phyloP scores from a whole-genome alignment of 2,888 invertebrate genomes.

The Colostygia pectinataria region DNA sequence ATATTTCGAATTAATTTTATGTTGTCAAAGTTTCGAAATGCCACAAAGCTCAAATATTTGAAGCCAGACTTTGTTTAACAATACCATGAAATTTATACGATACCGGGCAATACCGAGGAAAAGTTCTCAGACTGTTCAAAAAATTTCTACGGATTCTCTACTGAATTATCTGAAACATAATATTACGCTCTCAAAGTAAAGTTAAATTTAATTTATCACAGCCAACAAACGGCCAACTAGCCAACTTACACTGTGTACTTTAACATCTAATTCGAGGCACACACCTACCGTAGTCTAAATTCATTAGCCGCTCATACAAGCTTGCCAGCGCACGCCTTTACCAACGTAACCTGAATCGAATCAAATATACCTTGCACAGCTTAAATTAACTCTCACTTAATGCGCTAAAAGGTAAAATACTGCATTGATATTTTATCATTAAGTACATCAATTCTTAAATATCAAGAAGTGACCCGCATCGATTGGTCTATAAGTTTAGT shows the following conservation, averaged over 20 bases:
- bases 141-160: not conserved
- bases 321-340: constrained; percentile 4
- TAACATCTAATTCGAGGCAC: constrained; percentile 12
- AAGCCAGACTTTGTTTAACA: not conserved
- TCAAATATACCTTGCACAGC: constrained; percentile 8
- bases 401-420: too few relatives aligned
- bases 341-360: constrained; percentile 12
- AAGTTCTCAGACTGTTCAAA: too few relatives aligned
- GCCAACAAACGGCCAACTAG: constrained; percentile 16
- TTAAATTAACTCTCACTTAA: not conserved
- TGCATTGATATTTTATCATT: too few relatives aligned
- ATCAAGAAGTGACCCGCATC: too few relatives aligned
- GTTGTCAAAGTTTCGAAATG: too few relatives aligned
- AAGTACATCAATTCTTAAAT: too few relatives aligned
- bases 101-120: not conserved
- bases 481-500: too few relatives aligned
- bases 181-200: constrained; percentile 1
- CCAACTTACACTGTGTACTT: constrained; percentile 9
- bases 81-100: not conserved
- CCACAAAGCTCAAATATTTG: too few relatives aligned
- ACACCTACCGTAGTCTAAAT: constrained; percentile 16
- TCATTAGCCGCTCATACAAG: constrained; percentile 22
- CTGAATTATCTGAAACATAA: not conserved
- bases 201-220: constrained; percentile 3
- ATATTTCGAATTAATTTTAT: too few relatives aligned